Evolutionary conservation across 2,113 vertebrate genomes (phyloP).

Genomic region (Corythornis madagascariensis): DNA sequence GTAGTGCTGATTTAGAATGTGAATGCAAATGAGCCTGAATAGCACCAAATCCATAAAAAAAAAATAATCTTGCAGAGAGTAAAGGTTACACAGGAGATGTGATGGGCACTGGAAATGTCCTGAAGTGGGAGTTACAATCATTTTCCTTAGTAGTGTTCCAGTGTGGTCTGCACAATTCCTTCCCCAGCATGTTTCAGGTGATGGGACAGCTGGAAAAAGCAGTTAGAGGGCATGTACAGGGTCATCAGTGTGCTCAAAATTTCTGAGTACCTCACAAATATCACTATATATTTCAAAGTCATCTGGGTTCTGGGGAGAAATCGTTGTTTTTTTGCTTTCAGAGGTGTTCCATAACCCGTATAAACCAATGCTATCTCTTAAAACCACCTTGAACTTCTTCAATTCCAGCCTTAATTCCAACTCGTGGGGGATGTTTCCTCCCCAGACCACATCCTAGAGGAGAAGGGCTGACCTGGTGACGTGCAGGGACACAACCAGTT

Average conservation of each 20-base stretch:
- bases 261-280: background rate
- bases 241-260: background rate
- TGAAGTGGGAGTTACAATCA: background rate
- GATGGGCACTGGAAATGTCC: background rate
- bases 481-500: background rate
- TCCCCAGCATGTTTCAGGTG: background rate
- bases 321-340: background rate
- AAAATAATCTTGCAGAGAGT: background rate
- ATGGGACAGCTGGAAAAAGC: background rate
- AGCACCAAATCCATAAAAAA: background rate
- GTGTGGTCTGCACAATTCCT: background rate
- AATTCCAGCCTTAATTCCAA: background rate
- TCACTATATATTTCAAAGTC: accelerated
- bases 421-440: background rate
- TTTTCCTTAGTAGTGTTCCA: background rate
- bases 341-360: background rate
- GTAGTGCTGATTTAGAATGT: background rate
- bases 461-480: background rate
- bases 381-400: background rate
- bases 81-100: background rate
- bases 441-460: background rate
- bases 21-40: background rate
- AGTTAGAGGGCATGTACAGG: background rate
- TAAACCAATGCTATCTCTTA: background rate
- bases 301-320: background rate